Evolutionary conservation across 2,113 vertebrate species (phyloP).

Genomic region (Genyomyrus donnyi): DNA sequence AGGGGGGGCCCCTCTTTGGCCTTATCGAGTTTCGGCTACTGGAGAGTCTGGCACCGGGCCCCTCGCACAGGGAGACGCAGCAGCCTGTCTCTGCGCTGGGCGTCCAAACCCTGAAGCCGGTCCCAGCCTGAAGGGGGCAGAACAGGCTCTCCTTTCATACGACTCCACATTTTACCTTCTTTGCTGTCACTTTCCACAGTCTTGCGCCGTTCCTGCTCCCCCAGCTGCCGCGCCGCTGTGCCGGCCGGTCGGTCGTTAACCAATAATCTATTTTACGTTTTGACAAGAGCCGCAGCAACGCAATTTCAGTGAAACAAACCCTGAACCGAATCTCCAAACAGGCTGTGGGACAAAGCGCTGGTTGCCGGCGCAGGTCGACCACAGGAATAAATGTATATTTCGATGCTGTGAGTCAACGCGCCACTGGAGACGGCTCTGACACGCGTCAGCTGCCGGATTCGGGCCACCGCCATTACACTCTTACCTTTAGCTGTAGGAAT

Average conservation of each 20-base stretch:
- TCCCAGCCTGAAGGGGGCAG: background rate
- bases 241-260: background rate
- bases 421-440: background rate
- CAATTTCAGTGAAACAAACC: background rate
- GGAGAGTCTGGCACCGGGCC: background rate
- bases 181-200: background rate
- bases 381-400: background rate
- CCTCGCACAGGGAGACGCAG: background rate
- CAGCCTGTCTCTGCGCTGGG: background rate
- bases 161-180: background rate
- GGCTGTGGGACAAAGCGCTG: background rate
- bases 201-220: background rate
- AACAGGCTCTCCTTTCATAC: background rate
- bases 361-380: background rate
- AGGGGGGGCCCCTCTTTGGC: slow-evolving; percentile 9
- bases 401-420: background rate
- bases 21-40: slow-evolving; percentile 9
- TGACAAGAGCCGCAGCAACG: background rate
- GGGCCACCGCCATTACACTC: background rate
- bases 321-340: background rate
- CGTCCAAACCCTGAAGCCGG: background rate
- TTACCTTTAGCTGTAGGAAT: background rate
- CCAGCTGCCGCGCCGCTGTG: background rate
- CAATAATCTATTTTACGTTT: background rate
- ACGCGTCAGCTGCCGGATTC: background rate